These are phyloP conservation scores for Acanthochromis polyacanthus DNA, from an alignment of 2,113 vertebrate species.

Conservation along the genomic window DNA sequence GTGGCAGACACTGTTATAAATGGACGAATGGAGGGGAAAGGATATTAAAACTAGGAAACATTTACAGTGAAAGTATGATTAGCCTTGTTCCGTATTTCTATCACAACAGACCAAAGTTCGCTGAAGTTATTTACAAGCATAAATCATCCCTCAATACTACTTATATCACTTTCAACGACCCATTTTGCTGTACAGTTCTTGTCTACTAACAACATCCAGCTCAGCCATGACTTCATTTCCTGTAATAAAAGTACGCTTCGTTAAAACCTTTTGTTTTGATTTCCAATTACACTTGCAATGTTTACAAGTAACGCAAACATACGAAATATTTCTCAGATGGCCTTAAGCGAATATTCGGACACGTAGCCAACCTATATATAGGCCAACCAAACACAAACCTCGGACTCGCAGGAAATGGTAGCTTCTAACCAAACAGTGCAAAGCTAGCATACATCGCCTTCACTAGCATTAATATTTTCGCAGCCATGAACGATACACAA, in stretches of 20 bases:
- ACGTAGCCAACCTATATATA: background rate
- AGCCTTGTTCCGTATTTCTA: background rate
- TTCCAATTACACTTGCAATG: background rate
- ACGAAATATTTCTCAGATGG: background rate
- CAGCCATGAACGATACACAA: background rate
- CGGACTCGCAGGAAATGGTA: background rate
- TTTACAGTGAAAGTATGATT: background rate
- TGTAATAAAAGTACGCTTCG: background rate
- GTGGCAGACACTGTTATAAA: too few relatives aligned
- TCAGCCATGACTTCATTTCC: background rate
- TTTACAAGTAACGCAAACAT: background rate
- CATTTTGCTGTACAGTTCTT: too few relatives aligned
- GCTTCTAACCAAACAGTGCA: background rate
- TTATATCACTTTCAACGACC: too few relatives aligned
- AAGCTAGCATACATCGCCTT: constrained; percentile 5
- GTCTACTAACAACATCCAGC: background rate
- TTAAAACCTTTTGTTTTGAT: background rate
- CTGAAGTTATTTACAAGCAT: too few relatives aligned
- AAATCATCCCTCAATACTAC: background rate
- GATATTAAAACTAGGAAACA: background rate
- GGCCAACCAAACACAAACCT: background rate
- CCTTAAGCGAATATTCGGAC: background rate
- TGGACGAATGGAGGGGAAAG: background rate
- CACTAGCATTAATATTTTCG: background rate
- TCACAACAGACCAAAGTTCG: too few relatives aligned